Conservation (phyloP, 2,797 vertebrate species). For the Tragopan temminckii region DNA sequence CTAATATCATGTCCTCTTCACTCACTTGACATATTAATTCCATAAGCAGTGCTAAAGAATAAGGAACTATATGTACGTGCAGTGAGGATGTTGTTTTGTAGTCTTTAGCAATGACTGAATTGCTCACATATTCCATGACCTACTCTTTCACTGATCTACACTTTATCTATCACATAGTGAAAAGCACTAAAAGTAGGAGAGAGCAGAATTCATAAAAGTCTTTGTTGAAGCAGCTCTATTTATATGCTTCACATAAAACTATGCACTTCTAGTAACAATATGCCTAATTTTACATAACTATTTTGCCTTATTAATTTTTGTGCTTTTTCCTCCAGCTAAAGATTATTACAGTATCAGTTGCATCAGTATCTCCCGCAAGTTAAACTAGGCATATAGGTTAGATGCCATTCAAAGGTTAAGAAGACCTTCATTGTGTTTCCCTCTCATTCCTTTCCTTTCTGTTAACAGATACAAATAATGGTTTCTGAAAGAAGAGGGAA, state of each 20-base stretch:
- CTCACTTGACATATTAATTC: not conserved
- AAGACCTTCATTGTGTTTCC: not conserved
- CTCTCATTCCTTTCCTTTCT: not conserved
- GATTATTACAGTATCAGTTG: not conserved
- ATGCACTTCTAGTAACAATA: not conserved
- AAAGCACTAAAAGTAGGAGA: not conserved
- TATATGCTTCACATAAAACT: not conserved
- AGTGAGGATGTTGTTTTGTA: not conserved
- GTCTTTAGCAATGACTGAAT: not conserved
- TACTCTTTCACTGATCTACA: not conserved
- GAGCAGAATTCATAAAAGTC: not conserved
- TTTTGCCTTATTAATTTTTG: not conserved
- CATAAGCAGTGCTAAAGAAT: not conserved
- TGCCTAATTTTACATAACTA: not conserved
- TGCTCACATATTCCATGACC: not conserved
- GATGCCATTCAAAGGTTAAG: constrained; percentile 35
- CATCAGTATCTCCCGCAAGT: not conserved
- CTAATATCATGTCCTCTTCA: not conserved
- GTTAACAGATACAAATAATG: constrained; percentile 50
- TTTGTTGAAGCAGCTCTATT: constrained; percentile 7
- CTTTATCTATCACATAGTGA: not conserved
- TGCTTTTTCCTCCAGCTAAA: not conserved
- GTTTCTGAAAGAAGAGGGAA: constrained; percentile 30
- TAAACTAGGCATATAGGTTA: not conserved
- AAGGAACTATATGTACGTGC: not conserved